phyloP scores from a whole-genome alignment of 2,888 invertebrate genomes.

The Drosophila borealis region DNA sequence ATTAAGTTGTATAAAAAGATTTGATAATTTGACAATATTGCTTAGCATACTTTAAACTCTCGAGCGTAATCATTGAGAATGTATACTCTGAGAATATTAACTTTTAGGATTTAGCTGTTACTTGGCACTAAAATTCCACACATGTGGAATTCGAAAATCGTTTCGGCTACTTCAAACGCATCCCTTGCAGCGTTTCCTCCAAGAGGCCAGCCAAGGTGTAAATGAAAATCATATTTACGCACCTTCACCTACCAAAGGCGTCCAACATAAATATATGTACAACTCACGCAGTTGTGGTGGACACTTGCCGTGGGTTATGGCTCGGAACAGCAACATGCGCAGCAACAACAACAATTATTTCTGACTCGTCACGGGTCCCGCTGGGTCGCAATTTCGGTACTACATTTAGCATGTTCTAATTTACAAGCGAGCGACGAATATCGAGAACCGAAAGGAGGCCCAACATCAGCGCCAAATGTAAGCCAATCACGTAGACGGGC shows the following conservation, averaged over 20 bases:
- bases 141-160: constrained; percentile 12
- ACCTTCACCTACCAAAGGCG: constrained; percentile 39
- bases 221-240: constrained; percentile 76
- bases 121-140: background rate
- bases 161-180: constrained; percentile 66
- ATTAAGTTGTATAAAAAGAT: no score
- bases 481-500: constrained; percentile 74
- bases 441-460: constrained; percentile 51
- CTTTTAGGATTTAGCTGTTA: background rate
- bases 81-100: no score
- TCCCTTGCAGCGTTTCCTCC: constrained; percentile 51
- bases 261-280: background rate
- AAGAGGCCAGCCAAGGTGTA: constrained; percentile 56
- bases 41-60: no score
- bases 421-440: constrained; percentile 68
- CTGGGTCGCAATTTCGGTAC: constrained; percentile 34
- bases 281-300: constrained; percentile 24
- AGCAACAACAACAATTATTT: constrained; percentile 39
- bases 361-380: constrained; percentile 50
- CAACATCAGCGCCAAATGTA: constrained; percentile 64
- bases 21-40: no score
- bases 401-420: constrained; percentile 82
- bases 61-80: no score
- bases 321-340: constrained; percentile 37
- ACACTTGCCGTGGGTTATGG: constrained; percentile 61